Base-by-base conservation (phyloP, 2,888 invertebrate genomes). In the Thymelicus lineola region DNA sequence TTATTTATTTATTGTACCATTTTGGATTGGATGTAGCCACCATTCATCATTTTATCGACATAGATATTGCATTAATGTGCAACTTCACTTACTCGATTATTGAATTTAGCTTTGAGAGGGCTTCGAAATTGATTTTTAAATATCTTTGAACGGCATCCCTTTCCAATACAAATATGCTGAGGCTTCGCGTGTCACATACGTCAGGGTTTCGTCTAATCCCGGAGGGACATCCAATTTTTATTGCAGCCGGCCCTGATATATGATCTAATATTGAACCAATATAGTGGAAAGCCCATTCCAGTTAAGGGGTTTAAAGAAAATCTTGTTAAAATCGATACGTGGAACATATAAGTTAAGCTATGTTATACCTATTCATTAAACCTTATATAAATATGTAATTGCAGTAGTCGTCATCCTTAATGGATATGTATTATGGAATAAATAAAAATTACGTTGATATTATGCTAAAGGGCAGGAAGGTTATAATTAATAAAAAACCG, bases 151-250 rank as follows among this genome's bases (percentile, higher is more conserved):
- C 76, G 76, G 72, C 76, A 78, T 84, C 87, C 89, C 89, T 85
- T 82, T 79, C 71, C 82, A 87, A 87, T 86, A 81, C 84, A 87
- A 82, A 80, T 65, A 85, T 82, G 63, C 83, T 85, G 84, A 89
- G 88, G 89, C 88, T 91, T 84, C 82, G 82, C 80, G 77, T 86
- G 91, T 90, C 93, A 87, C 93, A 91, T 93, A 87, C 83, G 88
- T 92, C 91, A 91, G 89, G 87, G 89, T 91, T 91, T 89, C 86
- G 82, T 84, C 86, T 91, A 91, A 93, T 91, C 91, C 91, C 84
- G 82, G 79, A 76, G 89, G 91, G 90, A 87, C 86, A 82, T 86
- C 83, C 88, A 84, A 88, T 89, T 91, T 90, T 93, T 93, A 93
- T 93, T 93, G 88, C 89, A 77, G 85, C 86, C 84, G 83, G 82